Percentiles rank a stretch among this genome's conserved stretches.
These are phyloP conservation scores for Periophthalmus modestus DNA, from an alignment of 2,113 vertebrate species.

Conservation along the genomic window DNA sequence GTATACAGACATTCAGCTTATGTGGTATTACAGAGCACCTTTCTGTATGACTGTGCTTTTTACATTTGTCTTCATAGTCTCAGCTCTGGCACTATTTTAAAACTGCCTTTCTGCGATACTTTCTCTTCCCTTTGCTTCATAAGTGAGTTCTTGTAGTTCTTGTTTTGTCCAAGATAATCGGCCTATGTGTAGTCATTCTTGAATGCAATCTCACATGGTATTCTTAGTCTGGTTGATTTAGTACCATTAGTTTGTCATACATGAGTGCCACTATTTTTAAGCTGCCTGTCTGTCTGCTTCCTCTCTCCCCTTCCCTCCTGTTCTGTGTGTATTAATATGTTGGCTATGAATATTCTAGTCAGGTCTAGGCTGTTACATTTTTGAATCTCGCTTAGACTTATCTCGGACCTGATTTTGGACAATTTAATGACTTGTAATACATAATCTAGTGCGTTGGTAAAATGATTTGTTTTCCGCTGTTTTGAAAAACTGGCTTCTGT, in stretches of 20 bases:
- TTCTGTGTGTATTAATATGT: slow-evolving; percentile 3
- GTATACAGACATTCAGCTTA: neutral
- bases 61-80: neutral
- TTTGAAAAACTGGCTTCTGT: slow-evolving; percentile 3
- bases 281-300: neutral
- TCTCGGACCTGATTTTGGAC: neutral
- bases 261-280: neutral
- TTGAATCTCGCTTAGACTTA: neutral
- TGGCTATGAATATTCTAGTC: neutral
- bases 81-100: neutral
- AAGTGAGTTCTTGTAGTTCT: neutral
- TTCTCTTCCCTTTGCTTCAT: neutral
- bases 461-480: neutral
- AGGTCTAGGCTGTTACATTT: neutral
- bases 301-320: neutral
- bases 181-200: neutral
- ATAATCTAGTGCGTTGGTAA: neutral
- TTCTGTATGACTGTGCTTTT: no score
- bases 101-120: neutral
- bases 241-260: neutral
- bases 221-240: neutral
- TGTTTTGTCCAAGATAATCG: neutral
- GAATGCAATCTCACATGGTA: neutral
- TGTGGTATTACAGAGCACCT: neutral
- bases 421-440: neutral